Percentiles rank a stretch among this genome's conserved stretches.
Conservation (phyloP, 2,888 invertebrate genomes). For the Neoitamus cyanurus region DNA sequence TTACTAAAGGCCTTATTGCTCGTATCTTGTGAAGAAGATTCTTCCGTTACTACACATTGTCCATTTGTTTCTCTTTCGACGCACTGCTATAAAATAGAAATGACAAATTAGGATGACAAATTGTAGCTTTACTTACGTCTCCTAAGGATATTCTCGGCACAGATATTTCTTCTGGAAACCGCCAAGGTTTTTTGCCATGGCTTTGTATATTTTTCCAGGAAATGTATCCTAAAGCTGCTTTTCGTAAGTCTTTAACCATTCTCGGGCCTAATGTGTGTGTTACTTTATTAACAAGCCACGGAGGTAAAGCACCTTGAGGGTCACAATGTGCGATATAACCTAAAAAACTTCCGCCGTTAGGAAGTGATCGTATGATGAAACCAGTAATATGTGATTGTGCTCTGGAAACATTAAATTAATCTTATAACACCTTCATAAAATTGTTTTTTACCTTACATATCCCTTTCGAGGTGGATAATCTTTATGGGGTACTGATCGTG, state of each 20-base stretch:
- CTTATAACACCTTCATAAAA: no score
- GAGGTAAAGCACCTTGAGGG: slow-evolving; percentile 86
- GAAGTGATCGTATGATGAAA: slow-evolving; percentile 74
- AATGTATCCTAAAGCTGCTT: slow-evolving; percentile 84
- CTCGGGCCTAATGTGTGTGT: slow-evolving; percentile 86
- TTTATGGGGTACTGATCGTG: slow-evolving; percentile 90
- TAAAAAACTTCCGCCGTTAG: slow-evolving; percentile 76
- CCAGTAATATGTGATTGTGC: slow-evolving; percentile 74
- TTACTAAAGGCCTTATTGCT: slow-evolving; percentile 39
- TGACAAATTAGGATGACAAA: background rate
- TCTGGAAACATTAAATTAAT: no score
- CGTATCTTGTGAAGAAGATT: slow-evolving; percentile 4
- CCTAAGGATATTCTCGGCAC: slow-evolving; percentile 76
- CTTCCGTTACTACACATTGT: background rate
- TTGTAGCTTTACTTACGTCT: slow-evolving; percentile 64
- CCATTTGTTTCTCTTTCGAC: slow-evolving; percentile 25
- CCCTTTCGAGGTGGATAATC: slow-evolving; percentile 86
- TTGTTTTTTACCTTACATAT: slow-evolving; percentile 77
- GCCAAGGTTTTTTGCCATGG: slow-evolving; percentile 87
- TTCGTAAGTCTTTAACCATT: slow-evolving; percentile 82
- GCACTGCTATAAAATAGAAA: slow-evolving; percentile 44
- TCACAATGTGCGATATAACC: slow-evolving; percentile 92
- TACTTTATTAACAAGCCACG: slow-evolving; percentile 89
- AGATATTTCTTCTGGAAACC: slow-evolving; percentile 84
- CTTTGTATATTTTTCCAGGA: slow-evolving; percentile 82